phyloP scores from a whole-genome alignment of 2,797 vertebrate genomes.

The Acanthurus leucopareius region DNA sequence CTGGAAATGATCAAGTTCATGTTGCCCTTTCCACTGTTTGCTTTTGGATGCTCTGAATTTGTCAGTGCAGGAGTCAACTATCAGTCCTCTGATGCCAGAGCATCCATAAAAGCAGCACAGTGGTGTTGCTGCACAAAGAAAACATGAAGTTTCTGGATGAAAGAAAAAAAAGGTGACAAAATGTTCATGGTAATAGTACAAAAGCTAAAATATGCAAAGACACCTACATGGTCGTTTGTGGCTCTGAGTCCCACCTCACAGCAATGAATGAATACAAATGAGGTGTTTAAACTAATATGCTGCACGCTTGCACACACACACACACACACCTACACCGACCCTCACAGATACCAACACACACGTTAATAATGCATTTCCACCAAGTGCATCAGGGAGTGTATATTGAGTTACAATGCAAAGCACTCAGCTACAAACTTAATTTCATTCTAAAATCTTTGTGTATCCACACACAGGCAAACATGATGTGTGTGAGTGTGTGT shows the following conservation, averaged over 20 bases:
- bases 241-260: slow-evolving; percentile 8
- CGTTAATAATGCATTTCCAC: slow-evolving; percentile 78
- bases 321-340: slow-evolving; percentile 36
- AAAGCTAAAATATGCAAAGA: slow-evolving; percentile 19
- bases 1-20: slow-evolving; percentile 14
- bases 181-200: slow-evolving; percentile 10
- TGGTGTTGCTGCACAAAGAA: background rate
- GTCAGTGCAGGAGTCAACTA: background rate
- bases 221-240: slow-evolving; percentile 15
- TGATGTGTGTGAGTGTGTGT: background rate
- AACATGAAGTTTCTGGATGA: background rate
- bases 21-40: background rate
- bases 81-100: slow-evolving; percentile 4
- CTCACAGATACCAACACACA: slow-evolving; percentile 59
- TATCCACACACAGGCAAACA: slow-evolving; percentile 32
- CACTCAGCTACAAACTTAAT: slow-evolving; percentile 78
- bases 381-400: slow-evolving; percentile 63
- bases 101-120: slow-evolving; percentile 2
- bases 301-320: slow-evolving; percentile 66
- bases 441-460: slow-evolving; percentile 69
- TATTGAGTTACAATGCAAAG: slow-evolving; percentile 87
- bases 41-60: slow-evolving; percentile 1
- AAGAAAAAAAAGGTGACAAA: slow-evolving; percentile 12
- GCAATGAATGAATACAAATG: slow-evolving; percentile 70
- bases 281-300: slow-evolving; percentile 67